Conservation (phyloP, 2,113 vertebrate genomes). For the Hypanus sabinus region DNA sequence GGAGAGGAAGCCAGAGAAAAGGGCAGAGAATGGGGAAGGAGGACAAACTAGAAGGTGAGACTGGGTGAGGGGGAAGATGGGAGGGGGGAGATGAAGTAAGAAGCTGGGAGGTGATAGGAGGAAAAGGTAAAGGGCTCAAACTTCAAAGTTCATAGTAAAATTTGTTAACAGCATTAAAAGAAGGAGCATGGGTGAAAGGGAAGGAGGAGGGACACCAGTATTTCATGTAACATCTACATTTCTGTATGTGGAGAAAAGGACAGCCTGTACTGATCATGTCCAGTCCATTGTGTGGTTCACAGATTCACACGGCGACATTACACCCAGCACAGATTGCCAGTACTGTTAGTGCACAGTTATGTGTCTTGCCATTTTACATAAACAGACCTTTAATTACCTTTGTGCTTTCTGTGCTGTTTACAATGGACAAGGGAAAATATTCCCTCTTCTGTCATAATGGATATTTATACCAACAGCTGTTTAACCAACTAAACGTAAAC, state of each 20-base stretch:
- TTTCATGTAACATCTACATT: neutral
- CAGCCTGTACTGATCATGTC: neutral
- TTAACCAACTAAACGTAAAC: neutral
- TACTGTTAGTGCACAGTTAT: neutral
- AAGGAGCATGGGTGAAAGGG: too few relatives aligned
- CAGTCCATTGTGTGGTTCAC: neutral
- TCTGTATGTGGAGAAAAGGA: neutral
- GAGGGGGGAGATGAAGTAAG: too few relatives aligned
- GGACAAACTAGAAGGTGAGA: too few relatives aligned
- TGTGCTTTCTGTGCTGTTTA: neutral
- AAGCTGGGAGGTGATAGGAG: too few relatives aligned
- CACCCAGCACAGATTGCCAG: neutral
- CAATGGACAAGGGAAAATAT: neutral
- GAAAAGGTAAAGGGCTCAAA: too few relatives aligned
- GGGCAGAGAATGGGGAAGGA: too few relatives aligned
- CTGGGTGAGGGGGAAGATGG: too few relatives aligned
- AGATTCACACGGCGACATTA: neutral
- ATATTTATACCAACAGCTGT: neutral
- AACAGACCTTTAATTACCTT: conserved; percentile 8
- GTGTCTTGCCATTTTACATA: neutral
- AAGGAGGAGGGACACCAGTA: too few relatives aligned
- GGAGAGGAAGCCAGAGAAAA: too few relatives aligned
- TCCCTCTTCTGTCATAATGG: neutral
- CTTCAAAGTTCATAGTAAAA: too few relatives aligned
- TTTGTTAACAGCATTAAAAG: too few relatives aligned